A percentile compares a stretch with the other conserved stretches of the same genome.
Evolutionary conservation across 2,113 vertebrate species (phyloP).

Genomic region (Apistogramma diplotaenia): DNA sequence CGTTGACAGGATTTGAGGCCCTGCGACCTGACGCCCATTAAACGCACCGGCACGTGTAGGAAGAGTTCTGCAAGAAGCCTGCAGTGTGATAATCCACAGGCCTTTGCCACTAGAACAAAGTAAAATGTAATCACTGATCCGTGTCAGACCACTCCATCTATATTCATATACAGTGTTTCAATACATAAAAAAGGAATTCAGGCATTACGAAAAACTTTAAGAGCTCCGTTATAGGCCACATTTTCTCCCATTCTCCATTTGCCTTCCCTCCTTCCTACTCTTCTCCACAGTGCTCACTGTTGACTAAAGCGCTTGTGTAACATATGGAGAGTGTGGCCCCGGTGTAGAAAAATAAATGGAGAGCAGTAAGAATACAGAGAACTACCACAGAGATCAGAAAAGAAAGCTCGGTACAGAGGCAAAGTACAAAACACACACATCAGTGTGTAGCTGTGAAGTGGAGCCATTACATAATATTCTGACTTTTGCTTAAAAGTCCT

Average conservation of each 20-base stretch:
- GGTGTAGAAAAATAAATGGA: neutral
- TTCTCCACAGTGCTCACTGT: conserved; percentile 1
- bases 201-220: conserved; percentile 37
- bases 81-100: neutral
- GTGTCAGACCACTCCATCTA: neutral
- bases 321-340: neutral
- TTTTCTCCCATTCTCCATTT: neutral
- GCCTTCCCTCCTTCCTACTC: neutral
- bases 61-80: neutral
- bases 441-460: neutral
- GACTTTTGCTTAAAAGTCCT: neutral
- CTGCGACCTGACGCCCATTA: neutral
- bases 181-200: conserved; percentile 9
- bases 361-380: neutral
- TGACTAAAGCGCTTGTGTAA: conserved; percentile 25
- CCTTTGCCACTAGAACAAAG: neutral
- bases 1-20: too few species aligned
- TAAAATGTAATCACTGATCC: neutral
- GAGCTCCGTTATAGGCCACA: conserved; percentile 12
- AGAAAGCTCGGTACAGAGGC: neutral
- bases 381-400: neutral
- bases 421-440: neutral
- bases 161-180: neutral
- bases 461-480: neutral
- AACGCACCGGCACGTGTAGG: neutral